Conservation (phyloP, 2,888 invertebrate genomes). For the Lypha dubia region DNA sequence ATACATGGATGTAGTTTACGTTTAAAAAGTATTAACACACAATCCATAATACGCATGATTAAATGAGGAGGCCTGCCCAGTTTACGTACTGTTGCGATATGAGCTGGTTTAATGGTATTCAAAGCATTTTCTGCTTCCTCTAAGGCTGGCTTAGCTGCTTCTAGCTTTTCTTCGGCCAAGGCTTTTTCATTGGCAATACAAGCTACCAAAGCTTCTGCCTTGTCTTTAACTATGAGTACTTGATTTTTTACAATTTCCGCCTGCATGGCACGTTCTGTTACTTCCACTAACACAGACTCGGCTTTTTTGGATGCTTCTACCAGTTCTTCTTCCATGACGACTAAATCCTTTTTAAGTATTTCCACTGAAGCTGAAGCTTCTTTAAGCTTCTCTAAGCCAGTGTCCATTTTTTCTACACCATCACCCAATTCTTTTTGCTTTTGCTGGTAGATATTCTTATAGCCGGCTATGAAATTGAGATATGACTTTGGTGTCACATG, state of each 20-base stretch:
- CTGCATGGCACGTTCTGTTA: slow-evolving; percentile 96
- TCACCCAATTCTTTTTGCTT: slow-evolving; percentile 95
- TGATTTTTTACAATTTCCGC: slow-evolving; percentile 98
- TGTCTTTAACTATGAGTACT: slow-evolving; percentile 97
- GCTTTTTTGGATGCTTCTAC: slow-evolving; percentile 96
- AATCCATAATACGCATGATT: slow-evolving; percentile 99
- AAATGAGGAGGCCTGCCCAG: slow-evolving; percentile 97
- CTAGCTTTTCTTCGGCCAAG: slow-evolving; percentile 94
- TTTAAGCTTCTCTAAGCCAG: slow-evolving; percentile 95
- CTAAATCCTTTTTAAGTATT: slow-evolving; percentile 94
- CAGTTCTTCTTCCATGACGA: slow-evolving; percentile 96
- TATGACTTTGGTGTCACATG: slow-evolving; percentile 99
- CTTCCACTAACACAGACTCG: slow-evolving; percentile 93
- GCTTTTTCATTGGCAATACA: slow-evolving; percentile 95
- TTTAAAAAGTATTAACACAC: slow-evolving; percentile 96
- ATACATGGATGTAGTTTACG: slow-evolving; percentile 92
- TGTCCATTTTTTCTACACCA: slow-evolving; percentile 96
- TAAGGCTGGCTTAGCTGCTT: slow-evolving; percentile 97
- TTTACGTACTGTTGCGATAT: slow-evolving; percentile 97
- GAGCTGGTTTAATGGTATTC: slow-evolving; percentile 98
- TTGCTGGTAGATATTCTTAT: slow-evolving; percentile 95
- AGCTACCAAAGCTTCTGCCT: slow-evolving; percentile 94
- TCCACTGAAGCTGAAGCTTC: slow-evolving; percentile 98
- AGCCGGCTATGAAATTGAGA: slow-evolving; percentile 96
- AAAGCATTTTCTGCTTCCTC: slow-evolving; percentile 97